phyloP scores from a whole-genome alignment of 2,113 vertebrate genomes.

The Phyllopteryx taeniolatus region DNA sequence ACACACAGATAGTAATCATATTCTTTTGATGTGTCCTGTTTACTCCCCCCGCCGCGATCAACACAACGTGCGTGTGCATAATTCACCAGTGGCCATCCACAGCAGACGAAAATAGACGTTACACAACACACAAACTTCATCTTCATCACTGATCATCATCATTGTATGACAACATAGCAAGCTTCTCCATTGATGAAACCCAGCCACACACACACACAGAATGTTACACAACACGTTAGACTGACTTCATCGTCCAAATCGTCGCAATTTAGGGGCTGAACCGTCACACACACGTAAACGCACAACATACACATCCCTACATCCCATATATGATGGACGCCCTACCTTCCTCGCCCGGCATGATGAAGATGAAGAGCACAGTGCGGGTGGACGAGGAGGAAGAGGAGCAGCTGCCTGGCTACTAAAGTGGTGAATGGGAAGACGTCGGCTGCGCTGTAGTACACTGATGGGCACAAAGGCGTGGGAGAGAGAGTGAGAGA shows the following conservation, averaged over 20 bases:
- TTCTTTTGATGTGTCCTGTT: not conserved
- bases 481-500: slow-evolving; percentile 18
- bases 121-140: not conserved
- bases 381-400: slow-evolving; percentile 53
- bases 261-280: not conserved
- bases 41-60: not conserved
- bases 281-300: not conserved
- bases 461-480: slow-evolving; percentile 39
- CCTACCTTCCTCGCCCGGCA: slow-evolving; percentile 78
- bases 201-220: slow-evolving; percentile 2
- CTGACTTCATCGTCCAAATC: not conserved
- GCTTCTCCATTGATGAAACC: not conserved
- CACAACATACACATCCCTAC: not conserved
- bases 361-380: slow-evolving; percentile 67
- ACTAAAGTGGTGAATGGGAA: slow-evolving; percentile 67
- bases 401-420: slow-evolving; percentile 38
- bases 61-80: not conserved
- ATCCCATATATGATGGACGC: not conserved
- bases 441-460: slow-evolving; percentile 46
- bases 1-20: not conserved
- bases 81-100: not conserved
- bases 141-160: not conserved
- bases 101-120: not conserved
- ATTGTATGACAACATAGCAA: not conserved
- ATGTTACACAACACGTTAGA: not conserved